Base-by-base conservation (phyloP, 1,140 invertebrate species). In the Zaprionus africanus region DNA sequence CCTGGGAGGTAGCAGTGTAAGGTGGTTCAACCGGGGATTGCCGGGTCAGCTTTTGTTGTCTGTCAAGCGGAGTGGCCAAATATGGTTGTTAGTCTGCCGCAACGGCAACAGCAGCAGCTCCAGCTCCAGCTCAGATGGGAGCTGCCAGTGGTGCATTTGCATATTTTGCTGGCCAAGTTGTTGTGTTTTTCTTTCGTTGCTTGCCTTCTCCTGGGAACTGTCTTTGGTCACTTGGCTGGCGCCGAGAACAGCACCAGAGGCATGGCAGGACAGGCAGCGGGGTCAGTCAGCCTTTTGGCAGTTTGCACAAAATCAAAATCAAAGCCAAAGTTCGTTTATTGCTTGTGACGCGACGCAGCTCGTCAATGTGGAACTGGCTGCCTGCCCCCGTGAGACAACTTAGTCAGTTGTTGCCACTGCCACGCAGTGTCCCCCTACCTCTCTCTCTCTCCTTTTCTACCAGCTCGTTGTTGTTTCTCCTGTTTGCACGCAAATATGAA, bases 1-100 rank as follows among this genome's bases (percentile, higher is more conserved):
- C 53, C 73, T 64, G 60, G 54, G 38, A 58, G 26, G 4, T 41
- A 49, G 4, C 54, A 58, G 26, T 22, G 64, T 57, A 31, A 58
- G 64, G 59, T 70, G 67, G 60, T 76, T 61, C 67, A 38, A 38
- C 64, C 58, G 71, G 71, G 59, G 38, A 49, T 59, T 58, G 65
- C 24, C 64, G 53, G 57, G 72, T 62, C 66, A 59, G 61, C 80
- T 88, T 90, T 90, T 85, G 86, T 88, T 90, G 85, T 85, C 85
- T 85, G 78, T 90, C 85, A 88, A 85, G 78, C 72, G 38, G 79
- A 90, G 85, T 88, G 85, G 85, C 85, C 85, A 88, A 88, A 88
- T 88, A 88, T 90, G 85, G 85, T 90, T 88, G 85, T 88, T 88
- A 88, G 84, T 79, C 81, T 81, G 75, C 71, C 60, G 28, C 38